Evolutionary conservation across 1,140 invertebrate genomes (phyloP), one percentile per base, ranked within the genome.

Genomic region (Lithobius niger): DNA sequence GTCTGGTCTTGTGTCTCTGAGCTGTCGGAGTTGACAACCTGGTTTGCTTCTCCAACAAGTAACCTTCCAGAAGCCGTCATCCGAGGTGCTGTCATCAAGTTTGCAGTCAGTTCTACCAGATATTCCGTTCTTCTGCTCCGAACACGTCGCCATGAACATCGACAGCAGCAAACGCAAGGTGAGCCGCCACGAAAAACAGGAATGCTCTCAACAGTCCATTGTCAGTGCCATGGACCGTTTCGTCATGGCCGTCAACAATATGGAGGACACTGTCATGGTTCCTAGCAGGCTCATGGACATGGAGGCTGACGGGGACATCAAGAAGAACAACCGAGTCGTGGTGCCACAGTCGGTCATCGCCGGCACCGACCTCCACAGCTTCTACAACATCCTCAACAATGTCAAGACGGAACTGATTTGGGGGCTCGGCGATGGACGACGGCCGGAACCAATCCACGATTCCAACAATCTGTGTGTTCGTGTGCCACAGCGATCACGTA

Each of bases 221-320:
- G 74, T 91, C 58, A 85, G 86, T 64, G 83, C 82, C 55, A 91
- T 92, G 83, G 86, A 90, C 66, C 83, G 79, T 63, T 93, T 92
- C 67, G 85, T 91, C 13, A 82, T 84, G 69, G 84, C 83, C 55
- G 86, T 91, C 15, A 86, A 81, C 66, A 81, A 84, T 59, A 91
- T 92, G 88, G 85, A 92, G 64, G 84, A 90, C 60, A 92, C 86
- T 0, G 88, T 93, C 57, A 69, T 93, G 57, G 83, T 93, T 54
- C 88, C 88, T 57, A 86, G 85, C 64, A 78, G 87, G 25, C 75
- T 93, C 42, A 82, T 90, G 80, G 88, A 92, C 69, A 71, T 90
- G 64, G 36, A 25, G 27, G 25, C 56, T 47, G 31, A 27, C 53
- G n/a, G n/a, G n/a, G n/a, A n/a, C n/a, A 13, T 16, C 18, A 57